Evolutionary conservation across 1,140 invertebrate species (phyloP), one percentile per base, ranked within the genome.

Genomic region (Drosophila hydei): DNA sequence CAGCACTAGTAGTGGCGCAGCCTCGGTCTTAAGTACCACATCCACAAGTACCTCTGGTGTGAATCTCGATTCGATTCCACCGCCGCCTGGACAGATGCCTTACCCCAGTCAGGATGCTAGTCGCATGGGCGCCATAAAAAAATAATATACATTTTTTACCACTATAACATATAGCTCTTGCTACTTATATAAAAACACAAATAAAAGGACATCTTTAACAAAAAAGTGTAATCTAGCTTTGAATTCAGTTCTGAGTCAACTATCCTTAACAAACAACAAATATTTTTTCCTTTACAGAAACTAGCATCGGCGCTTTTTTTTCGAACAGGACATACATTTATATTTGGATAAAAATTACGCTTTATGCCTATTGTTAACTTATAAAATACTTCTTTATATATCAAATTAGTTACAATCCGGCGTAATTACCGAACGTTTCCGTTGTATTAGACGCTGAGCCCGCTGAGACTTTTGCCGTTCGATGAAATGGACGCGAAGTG

Each of bases 61-160:
- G 42, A 75, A 54, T 58, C 77, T 91, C 55, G 88, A 80, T 42
- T 88, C 88, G 80, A 93, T 93, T 91, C 93, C 94, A 50, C 92
- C 93, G 30, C 93, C 93, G 47, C 85, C 89, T 14, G 89, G 89
- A 4, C 89, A 89, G 55, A 95, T 98, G 42, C 97, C 98, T 92
- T 99, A 99, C 93, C 97, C 97, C 2, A 98, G 97, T 85, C 97
- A 98, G 90, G 97, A 99, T 94, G 97, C 97, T 6, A 95, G 95
- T 16, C 94, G 97, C 63, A 95, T 99, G 93, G 97, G 98, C 0
- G 94, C 95, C 8, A 62, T 88, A 0, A 91, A 91, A 14, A 91
- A 91, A 64, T 80, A 77, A 51, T 16, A 16, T 30, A 4, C 4
- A 51, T 11, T 19, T 19, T 18, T 9, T n/a, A 21, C 12, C 25